A percentile compares a stretch with the other conserved stretches of the same genome.
Evolutionary conservation across 2,113 vertebrate species (phyloP).

Genomic region (Microcebus murinus): DNA sequence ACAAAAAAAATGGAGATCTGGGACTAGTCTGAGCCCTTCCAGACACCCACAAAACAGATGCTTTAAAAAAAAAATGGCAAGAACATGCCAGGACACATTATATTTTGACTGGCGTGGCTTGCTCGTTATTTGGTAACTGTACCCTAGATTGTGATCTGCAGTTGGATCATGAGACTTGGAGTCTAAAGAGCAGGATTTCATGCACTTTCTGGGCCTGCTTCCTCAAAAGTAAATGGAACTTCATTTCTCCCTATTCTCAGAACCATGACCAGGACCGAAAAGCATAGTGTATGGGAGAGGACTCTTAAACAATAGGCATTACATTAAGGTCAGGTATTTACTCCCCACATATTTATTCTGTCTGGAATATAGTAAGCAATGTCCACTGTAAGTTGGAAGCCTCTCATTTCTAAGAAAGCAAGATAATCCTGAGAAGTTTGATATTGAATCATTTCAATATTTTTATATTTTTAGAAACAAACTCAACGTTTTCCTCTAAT

Average conservation of each 20-base stretch:
- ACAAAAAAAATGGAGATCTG: not conserved
- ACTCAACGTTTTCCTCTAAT: not conserved
- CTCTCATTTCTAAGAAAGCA: constrained; percentile 22
- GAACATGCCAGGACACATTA: constrained; percentile 47
- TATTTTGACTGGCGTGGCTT: constrained; percentile 44
- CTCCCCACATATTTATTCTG: not conserved
- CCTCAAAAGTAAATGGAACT: constrained; percentile 14
- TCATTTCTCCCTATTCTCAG: not conserved
- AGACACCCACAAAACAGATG: constrained; percentile 75
- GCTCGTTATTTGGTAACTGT: constrained; percentile 46
- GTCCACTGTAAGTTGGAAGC: not conserved
- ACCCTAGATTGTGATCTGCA: not conserved
- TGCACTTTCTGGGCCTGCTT: not conserved
- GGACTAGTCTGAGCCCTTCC: constrained; percentile 61
- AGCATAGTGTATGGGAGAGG: not conserved
- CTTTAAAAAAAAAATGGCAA: constrained; percentile 32
- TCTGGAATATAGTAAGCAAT: constrained; percentile 9
- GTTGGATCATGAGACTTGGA: not conserved
- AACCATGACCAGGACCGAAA: not conserved
- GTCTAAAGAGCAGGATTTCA: not conserved
- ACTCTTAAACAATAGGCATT: not conserved
- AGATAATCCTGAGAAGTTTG: constrained; percentile 14
- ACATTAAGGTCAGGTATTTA: not conserved
- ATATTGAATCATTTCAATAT: constrained; percentile 5
- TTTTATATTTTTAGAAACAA: not conserved